These are phyloP conservation scores for Erpobdella octoculata DNA, from an alignment of 2,888 invertebrate genomes.

Conservation along the genomic window DNA sequence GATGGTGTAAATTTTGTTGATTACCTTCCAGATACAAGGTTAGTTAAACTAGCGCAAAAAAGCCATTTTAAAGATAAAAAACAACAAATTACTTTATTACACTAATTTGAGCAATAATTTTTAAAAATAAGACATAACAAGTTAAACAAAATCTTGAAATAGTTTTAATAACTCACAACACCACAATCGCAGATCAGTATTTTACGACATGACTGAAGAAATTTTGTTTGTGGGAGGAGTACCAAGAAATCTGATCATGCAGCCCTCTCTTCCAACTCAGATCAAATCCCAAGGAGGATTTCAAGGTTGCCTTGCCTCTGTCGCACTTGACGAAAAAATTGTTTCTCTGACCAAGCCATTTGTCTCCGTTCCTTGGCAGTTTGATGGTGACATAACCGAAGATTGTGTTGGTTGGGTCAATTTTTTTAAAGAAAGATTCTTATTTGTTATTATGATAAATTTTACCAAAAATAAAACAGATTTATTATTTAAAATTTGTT, in stretches of 20 bases:
- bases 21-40: slow-evolving; percentile 41
- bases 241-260: slow-evolving; percentile 53
- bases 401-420: slow-evolving; percentile 31
- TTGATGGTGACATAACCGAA: slow-evolving; percentile 3
- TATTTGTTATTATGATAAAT: no score
- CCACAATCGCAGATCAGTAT: slow-evolving; percentile 47
- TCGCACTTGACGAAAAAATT: slow-evolving; percentile 76
- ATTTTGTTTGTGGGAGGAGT: slow-evolving; percentile 66
- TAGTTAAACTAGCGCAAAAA: no score
- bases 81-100: no score
- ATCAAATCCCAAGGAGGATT: slow-evolving; percentile 59
- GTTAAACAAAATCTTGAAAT: no score
- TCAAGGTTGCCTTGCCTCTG: slow-evolving; percentile 83
- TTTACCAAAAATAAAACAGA: no score
- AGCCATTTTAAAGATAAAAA: no score
- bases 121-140: no score
- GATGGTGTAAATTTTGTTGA: slow-evolving; percentile 60
- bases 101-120: no score
- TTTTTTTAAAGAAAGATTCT: no score
- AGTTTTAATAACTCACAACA: neutral
- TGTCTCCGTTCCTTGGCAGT: neutral
- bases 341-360: slow-evolving; percentile 34
- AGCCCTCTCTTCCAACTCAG: neutral
- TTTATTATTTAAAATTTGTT: no score
- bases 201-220: slow-evolving; percentile 74